Evolutionary conservation across 2,797 vertebrate species (phyloP), one percentile per base, ranked within the genome.

Genomic region (Petrocephalus sullivani): DNA sequence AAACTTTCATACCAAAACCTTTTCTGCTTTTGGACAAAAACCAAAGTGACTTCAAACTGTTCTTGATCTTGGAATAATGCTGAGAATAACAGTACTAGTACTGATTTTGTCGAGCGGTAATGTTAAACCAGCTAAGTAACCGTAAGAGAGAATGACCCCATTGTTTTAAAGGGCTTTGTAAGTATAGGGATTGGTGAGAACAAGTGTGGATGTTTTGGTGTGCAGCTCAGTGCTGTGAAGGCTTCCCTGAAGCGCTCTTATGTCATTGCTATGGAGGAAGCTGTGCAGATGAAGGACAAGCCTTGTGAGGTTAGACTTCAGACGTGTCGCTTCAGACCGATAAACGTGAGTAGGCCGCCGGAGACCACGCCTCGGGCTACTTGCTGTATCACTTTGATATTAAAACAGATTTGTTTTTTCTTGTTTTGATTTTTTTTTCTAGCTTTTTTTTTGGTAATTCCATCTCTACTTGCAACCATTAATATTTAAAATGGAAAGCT

Each of bases 291-390:
- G 86, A 86, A 23, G 56, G 75, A 81, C 67, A 61, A 91, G 86
- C 1, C 64, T 49, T 28, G 83, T 90, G 88, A 91, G 84, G 91
- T 93, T 54, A 89, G 92, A 19, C 61, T 90, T 0, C 87, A 91
- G 28, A 82, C 91, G 12, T 88, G 46, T 88, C 33, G 89, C 71
- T 88, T 58, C 16, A 91, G 89, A 87, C 91, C 91, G 49, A n/a
- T 9, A 89, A 91, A 85, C 49, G 94, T 93, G 89, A 93, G 93
- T 60, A 14, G 67, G 8, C 78, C 87, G 23, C 75, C n/a, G 16
- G 75, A 12, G 67, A 83, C 54, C 33, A 9, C 14, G 33, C 10
- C 21, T 8, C 28, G 4, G 14, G 41, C 61, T 28, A 82, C 4
- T 54, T 53, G 4, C 23, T 9, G 37, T 21, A 58, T 54, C 58